A percentile compares a stretch with the other conserved stretches of the same genome.
Conservation (phyloP, 2,888 invertebrate species). For the Agonopterix heracliana region DNA sequence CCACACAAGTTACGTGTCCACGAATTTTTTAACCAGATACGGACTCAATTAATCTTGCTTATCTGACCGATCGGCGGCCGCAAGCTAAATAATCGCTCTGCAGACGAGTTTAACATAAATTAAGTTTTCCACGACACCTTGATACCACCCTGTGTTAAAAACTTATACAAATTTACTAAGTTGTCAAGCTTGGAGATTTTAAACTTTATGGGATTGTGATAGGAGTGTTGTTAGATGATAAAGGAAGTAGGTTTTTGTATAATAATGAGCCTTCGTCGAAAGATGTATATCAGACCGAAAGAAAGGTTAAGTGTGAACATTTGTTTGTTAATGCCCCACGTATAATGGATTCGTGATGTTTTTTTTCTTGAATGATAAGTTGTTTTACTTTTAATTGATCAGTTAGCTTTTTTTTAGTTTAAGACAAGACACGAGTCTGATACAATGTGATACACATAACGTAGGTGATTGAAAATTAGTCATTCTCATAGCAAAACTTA, state of each 20-base stretch:
- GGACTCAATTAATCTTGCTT: slow-evolving; percentile 68
- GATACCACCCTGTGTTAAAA: slow-evolving; percentile 59
- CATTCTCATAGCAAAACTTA: no score
- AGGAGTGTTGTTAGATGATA: slow-evolving; percentile 10
- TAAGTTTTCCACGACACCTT: slow-evolving; percentile 73
- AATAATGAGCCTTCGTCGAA: slow-evolving; percentile 66
- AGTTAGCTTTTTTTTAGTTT: slow-evolving; percentile 26
- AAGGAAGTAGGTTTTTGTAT: slow-evolving; percentile 26
- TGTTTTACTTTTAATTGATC: slow-evolving; percentile 55
- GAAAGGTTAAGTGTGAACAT: slow-evolving; percentile 76
- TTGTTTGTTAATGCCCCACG: slow-evolving; percentile 71
- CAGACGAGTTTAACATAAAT: slow-evolving; percentile 73
- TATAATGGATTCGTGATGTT: slow-evolving; percentile 66
- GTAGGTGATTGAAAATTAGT: no score
- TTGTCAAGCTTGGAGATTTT: slow-evolving; percentile 16
- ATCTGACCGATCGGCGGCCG: slow-evolving; percentile 56
- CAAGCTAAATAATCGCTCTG: slow-evolving; percentile 62
- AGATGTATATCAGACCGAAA: slow-evolving; percentile 67
- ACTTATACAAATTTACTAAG: slow-evolving; percentile 16
- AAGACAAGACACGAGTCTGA: no score
- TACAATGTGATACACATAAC: no score
- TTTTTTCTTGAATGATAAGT: slow-evolving; percentile 59
- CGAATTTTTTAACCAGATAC: slow-evolving; percentile 31
- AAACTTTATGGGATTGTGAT: slow-evolving; percentile 17
- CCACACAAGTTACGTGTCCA: slow-evolving; percentile 59